phyloP scores from a whole-genome alignment of 2,113 vertebrate species.

The Piprites chloris region DNA sequence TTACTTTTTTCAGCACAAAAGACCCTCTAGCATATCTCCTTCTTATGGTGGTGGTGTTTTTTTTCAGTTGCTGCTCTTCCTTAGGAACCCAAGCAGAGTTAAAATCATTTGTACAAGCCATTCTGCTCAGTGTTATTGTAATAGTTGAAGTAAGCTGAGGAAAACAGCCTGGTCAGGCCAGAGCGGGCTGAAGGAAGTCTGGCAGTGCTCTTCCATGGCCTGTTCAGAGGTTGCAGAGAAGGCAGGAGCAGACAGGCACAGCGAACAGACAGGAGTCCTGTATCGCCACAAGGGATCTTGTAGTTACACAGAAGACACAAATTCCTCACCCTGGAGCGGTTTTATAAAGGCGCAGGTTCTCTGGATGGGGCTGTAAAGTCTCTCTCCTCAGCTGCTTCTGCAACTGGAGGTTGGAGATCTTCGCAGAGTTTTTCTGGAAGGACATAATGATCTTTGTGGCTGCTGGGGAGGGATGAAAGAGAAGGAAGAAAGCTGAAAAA shows the following conservation, averaged over 20 bases:
- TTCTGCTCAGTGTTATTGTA: background rate
- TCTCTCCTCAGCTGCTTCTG: background rate
- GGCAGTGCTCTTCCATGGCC: background rate
- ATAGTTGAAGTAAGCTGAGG: background rate
- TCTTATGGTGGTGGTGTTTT: background rate
- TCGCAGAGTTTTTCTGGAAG: fast-evolving
- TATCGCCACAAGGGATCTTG: background rate
- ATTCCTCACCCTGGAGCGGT: background rate
- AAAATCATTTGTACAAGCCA: background rate
- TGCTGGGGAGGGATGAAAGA: background rate
- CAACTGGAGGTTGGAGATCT: no score
- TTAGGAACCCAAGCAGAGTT: background rate
- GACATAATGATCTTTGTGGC: background rate
- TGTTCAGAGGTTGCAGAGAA: fast-evolving
- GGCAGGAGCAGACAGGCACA: background rate
- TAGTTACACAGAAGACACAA: background rate
- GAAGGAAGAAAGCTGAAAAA: background rate
- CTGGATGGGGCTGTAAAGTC: background rate
- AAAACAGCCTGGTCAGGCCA: fast-evolving
- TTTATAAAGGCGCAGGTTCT: background rate
- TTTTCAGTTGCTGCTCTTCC: background rate
- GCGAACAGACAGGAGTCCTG: fast-evolving
- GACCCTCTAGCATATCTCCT: background rate
- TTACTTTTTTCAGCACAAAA: background rate
- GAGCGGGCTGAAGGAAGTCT: background rate